phyloP scores from a whole-genome alignment of 2,888 invertebrate species.

The Acleris emargana region DNA sequence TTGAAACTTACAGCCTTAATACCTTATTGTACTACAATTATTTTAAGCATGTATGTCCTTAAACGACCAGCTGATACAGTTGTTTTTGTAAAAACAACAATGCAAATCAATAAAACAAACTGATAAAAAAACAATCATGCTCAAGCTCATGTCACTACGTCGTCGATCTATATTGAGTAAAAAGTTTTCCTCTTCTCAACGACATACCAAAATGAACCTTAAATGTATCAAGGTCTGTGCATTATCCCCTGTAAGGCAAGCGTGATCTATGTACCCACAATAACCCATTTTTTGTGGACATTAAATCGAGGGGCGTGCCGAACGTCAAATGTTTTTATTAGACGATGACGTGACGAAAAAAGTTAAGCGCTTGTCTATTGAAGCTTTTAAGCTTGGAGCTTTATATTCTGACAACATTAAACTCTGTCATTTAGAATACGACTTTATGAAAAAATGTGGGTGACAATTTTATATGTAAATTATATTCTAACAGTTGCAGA shows the following conservation, averaged over 20 bases:
- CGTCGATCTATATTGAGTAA: slow-evolving; percentile 16
- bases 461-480: neutral
- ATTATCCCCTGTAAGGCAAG: neutral
- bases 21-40: too few species aligned
- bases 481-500: neutral
- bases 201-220: slow-evolving; percentile 3
- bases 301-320: slow-evolving; percentile 49
- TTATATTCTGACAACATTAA: slow-evolving; percentile 4
- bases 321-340: slow-evolving; percentile 45
- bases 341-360: slow-evolving; percentile 46
- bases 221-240: neutral
- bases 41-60: too few species aligned
- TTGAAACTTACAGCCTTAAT: too few species aligned
- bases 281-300: slow-evolving; percentile 45
- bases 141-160: slow-evolving; percentile 21
- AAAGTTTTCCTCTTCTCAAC: slow-evolving; percentile 18
- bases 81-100: slow-evolving; percentile 4
- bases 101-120: slow-evolving; percentile 8
- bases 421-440: slow-evolving; percentile 1
- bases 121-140: slow-evolving; percentile 10
- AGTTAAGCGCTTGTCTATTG: slow-evolving; percentile 15
- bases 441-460: neutral
- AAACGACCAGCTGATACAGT: too few species aligned
- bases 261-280: slow-evolving; percentile 24
- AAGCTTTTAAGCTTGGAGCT: slow-evolving; percentile 14